These are phyloP conservation scores for Stigmatopora nigra DNA, from an alignment of 2,113 vertebrate genomes.

Conservation along the genomic window DNA sequence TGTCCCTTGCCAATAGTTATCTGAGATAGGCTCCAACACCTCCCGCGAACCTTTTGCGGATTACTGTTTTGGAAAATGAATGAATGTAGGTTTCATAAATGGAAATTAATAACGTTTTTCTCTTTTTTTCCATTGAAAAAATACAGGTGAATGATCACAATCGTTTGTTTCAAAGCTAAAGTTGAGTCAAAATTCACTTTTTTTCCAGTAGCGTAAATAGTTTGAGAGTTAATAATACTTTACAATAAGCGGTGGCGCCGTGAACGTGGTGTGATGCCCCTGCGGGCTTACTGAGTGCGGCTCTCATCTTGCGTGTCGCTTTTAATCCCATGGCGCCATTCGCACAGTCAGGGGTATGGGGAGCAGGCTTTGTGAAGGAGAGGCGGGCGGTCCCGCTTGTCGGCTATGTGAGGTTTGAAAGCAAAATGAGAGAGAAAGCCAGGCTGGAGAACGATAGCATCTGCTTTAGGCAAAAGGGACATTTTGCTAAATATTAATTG, in stretches of 20 bases:
- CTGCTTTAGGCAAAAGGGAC: background rate
- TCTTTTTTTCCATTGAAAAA: no score
- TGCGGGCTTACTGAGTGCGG: background rate
- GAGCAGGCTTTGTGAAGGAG: background rate
- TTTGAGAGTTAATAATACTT: background rate
- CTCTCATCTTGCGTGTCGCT: background rate
- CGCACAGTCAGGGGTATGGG: background rate
- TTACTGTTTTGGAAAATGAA: no score
- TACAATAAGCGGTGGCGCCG: background rate
- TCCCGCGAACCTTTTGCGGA: no score
- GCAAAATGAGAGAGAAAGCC: background rate
- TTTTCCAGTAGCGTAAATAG: background rate
- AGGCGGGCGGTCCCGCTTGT: background rate
- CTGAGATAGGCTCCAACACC: no score
- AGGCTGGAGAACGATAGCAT: background rate
- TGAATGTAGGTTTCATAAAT: no score
- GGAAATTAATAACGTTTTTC: no score
- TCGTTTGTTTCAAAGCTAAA: no score
- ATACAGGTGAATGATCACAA: no score
- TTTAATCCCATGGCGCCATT: background rate
- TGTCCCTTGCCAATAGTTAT: no score
- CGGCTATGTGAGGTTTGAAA: background rate
- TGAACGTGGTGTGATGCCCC: background rate
- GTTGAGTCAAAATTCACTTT: background rate
- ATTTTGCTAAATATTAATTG: background rate